These are phyloP conservation scores for Hypsopygia costalis DNA, from an alignment of 2,888 invertebrate genomes.

Conservation along the genomic window DNA sequence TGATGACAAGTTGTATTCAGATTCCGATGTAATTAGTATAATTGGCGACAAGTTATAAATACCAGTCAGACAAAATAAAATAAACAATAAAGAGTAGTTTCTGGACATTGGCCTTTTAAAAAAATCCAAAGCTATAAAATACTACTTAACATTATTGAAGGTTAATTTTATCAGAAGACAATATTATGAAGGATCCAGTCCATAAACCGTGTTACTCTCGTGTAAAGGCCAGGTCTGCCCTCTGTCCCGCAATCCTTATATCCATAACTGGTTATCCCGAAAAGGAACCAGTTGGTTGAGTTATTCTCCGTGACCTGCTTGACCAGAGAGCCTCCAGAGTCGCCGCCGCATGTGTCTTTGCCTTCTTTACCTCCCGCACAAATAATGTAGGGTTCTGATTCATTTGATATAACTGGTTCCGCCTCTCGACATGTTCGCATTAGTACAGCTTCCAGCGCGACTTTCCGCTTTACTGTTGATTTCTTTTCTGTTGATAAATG, in stretches of 20 bases:
- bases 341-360: conserved; percentile 79
- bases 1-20: conserved; percentile 53
- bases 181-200: conserved; percentile 68
- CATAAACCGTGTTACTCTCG: conserved; percentile 75
- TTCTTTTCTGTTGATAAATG: conserved; percentile 26
- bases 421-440: conserved; percentile 20
- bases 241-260: conserved; percentile 35
- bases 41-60: conserved; percentile 34
- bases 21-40: conserved; percentile 46
- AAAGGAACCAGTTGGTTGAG: conserved; percentile 59
- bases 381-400: conserved; percentile 29
- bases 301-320: conserved; percentile 30
- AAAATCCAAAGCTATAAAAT: too few species aligned
- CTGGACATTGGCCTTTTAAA: too few species aligned
- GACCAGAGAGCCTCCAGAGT: conserved; percentile 81
- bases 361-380: conserved; percentile 79
- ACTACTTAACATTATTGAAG: too few species aligned
- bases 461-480: conserved; percentile 45
- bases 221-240: conserved; percentile 82
- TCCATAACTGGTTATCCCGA: conserved; percentile 65
- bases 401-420: conserved; percentile 22
- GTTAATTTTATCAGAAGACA: neutral
- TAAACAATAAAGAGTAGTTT: too few species aligned
- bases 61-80: neutral
- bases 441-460: conserved; percentile 50